These are phyloP conservation scores for Carpatolechia fugitivella DNA, from an alignment of 2,888 invertebrate genomes.

Conservation along the genomic window DNA sequence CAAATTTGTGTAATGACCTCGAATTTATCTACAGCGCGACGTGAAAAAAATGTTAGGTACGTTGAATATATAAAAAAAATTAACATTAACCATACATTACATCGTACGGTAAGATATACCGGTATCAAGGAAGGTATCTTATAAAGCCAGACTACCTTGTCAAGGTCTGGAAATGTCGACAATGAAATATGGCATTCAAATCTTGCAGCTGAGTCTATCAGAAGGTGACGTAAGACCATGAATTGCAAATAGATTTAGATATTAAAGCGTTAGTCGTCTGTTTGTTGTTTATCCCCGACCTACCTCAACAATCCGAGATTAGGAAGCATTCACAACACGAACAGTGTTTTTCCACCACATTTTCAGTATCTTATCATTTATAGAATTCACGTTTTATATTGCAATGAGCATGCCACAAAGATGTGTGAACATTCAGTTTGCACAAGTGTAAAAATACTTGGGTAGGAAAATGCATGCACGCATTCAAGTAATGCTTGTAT, in stretches of 20 bases:
- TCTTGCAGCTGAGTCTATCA: not conserved
- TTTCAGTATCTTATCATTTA: constrained; percentile 4
- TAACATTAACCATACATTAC: too few species aligned
- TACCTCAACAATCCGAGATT: constrained; percentile 49
- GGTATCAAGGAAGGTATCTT: not conserved
- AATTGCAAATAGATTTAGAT: constrained; percentile 30
- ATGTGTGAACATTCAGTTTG: not conserved
- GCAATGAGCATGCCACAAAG: not conserved
- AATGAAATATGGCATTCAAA: not conserved
- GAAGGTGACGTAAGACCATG: constrained; percentile 28
- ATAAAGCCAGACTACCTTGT: not conserved
- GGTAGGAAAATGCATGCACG: too few species aligned
- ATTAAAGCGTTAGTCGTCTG: constrained; percentile 28
- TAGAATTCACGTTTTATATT: not conserved
- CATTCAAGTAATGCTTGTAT: too few species aligned
- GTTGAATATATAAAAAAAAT: not conserved
- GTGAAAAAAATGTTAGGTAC: not conserved
- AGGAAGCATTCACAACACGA: constrained; percentile 20
- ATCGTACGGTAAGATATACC: not conserved
- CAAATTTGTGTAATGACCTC: not conserved
- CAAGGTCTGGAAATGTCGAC: not conserved
- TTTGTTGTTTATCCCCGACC: constrained; percentile 40
- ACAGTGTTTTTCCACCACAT: not conserved
- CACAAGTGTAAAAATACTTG: not conserved
- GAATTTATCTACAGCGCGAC: not conserved